Conservation (phyloP, 2,888 invertebrate species). For the Sphecodes monilicornis region DNA sequence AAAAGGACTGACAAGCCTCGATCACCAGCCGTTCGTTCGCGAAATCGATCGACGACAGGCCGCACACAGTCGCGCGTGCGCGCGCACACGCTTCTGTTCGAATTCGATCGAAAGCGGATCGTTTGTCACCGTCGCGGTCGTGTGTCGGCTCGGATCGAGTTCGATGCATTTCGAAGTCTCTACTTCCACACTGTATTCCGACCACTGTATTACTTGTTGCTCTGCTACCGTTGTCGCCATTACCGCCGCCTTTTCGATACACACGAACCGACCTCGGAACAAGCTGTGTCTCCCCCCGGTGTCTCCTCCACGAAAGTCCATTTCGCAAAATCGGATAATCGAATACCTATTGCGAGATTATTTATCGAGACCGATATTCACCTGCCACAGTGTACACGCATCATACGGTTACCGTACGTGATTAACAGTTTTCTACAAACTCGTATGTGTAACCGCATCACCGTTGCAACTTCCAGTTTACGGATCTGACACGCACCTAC, state of each 20-base stretch:
- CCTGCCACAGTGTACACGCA: not conserved
- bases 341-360: not conserved
- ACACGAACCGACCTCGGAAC: slow-evolving; percentile 61
- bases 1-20: slow-evolving; percentile 23
- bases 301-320: slow-evolving; percentile 14
- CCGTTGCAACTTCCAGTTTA: slow-evolving; percentile 60
- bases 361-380: not conserved
- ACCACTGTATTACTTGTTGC: slow-evolving; percentile 69
- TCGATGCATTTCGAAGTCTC: slow-evolving; percentile 76
- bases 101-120: slow-evolving; percentile 17
- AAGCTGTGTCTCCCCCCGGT: slow-evolving; percentile 72
- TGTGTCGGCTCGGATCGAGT: slow-evolving; percentile 68
- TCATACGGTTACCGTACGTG: slow-evolving; percentile 15
- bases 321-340: not conserved
- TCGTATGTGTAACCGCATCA: not conserved
- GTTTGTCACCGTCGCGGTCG: too few relatives aligned
- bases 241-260: slow-evolving; percentile 37
- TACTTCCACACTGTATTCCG: slow-evolving; percentile 84
- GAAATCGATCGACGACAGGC: slow-evolving; percentile 68
- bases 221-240: slow-evolving; percentile 46
- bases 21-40: slow-evolving; percentile 61
- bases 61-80: slow-evolving; percentile 26
- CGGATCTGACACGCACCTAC: slow-evolving; percentile 41
- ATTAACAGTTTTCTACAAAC: slow-evolving; percentile 33
- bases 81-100: slow-evolving; percentile 12